Evolutionary conservation across 2,113 vertebrate genomes (phyloP), one percentile per base, ranked within the genome.

Genomic region (Indicator indicator): DNA sequence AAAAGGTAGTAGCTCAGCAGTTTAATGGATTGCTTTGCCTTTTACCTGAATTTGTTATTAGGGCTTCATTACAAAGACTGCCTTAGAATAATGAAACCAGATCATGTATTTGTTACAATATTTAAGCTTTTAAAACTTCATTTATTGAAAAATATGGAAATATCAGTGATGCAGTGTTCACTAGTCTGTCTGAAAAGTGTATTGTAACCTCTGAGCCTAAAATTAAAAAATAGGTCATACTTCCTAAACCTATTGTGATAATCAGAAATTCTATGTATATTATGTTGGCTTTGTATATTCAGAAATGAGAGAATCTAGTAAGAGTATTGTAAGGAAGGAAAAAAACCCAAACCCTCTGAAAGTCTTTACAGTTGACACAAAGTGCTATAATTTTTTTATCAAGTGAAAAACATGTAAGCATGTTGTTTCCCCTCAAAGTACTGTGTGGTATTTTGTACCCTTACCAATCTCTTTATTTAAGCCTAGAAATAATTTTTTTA

Each of bases 321-420:
- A 90, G 74, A 80, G 23, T 55, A 24, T 91, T 84, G 48, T 82
- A 94, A 95, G 96, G 89, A 96, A 96, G 95, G 87, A 95, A 87
- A 95, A 95, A 69, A 8, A 0, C 55, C 28, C 28, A 27, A 9
- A 89, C 2, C 40, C 27, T 95, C 56, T 60, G 38, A 71, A 94
- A 84, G 67, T 95, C 69, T 27, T 89, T 79, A 67, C 75, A 91
- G 79, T 79, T 95, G 65, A 80, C 88, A 92, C 74, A 92, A 96
- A 94, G 46, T 80, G 62, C 71, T 86, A 3, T 89, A 8, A 90
- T 93, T 96, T 91, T 94, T 94, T 90, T 90, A 11, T 58, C 18
- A 83, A 95, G 91, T 18, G 8, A 96, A 97, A 93, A 93, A 79
- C 85, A 24, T 86, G 7, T 5, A 89, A 79, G 42, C 5, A 15